Base-by-base conservation (phyloP, 2,113 vertebrate species). In the Poecilia latipinna region DNA sequence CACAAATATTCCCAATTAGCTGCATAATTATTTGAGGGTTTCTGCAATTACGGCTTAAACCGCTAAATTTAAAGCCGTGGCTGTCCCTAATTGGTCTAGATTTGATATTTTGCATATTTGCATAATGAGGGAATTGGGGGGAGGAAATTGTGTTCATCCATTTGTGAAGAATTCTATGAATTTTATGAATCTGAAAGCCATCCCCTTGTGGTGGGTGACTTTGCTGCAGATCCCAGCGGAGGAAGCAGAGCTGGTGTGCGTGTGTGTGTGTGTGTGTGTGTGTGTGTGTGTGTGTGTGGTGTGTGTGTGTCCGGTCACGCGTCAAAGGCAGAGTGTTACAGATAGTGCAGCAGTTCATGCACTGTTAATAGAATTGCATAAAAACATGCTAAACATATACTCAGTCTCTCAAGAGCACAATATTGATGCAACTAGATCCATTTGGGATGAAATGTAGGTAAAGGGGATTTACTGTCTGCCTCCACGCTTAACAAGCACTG, bases 91-190 rank as follows among this genome's bases (percentile, higher is more conserved):
- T 99, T 98, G 96, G 95, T 95, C 96, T 96, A 97, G 97, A 99
- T 98, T 98, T 97, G 96, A 97, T 99, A 98, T 98, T 99, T 97
- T 97, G 96, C 97, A 98, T 98, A 99, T 99, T 99, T 99, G 98
- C 98, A 99, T 99, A 99, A 99, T 98, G 96, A 97, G 97, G 96
- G 98, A 97, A 99, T 98, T 97, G 97, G 95, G 96, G 97, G 95
- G 96, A 96, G 97, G 96, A 99, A 99, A 99, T 99, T 99, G 98
- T 97, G 97, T 98, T 98, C 98, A 98, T 96, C 96, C 97, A 97
- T 97, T 99, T 95, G 94, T 95, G 94, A 94, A 94, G 80, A 94
- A 97, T 97, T 96, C 96, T 97, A 98, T 98, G 96, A 97, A 99
- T 99, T 98, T 98, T 98, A 98, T 98, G 97, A 99, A 98, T 99